A percentile compares a stretch with the other conserved stretches of the same genome.
Conservation (phyloP, 2,888 invertebrate genomes). For the Synanthedon tipuliformis region DNA sequence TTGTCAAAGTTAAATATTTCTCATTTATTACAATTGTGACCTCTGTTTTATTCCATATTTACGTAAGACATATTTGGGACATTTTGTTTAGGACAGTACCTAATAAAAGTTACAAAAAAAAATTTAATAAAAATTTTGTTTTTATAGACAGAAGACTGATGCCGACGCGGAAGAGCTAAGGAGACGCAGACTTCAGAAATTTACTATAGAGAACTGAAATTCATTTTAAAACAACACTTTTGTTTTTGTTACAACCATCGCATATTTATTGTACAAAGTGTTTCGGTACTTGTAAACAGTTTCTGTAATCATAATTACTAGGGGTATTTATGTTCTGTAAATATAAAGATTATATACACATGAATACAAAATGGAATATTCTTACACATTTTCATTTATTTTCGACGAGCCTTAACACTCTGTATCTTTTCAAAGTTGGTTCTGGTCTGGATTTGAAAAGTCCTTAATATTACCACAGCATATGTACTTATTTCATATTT, state of each 20-base stretch:
- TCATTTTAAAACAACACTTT: constrained; percentile 18
- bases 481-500: too few species aligned
- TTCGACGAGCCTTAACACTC: too few species aligned
- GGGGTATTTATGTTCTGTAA: constrained; percentile 69
- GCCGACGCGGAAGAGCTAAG: constrained; percentile 76
- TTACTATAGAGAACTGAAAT: constrained; percentile 63
- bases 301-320: constrained; percentile 56
- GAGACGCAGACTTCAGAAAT: constrained; percentile 82
- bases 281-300: constrained; percentile 59
- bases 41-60: too few species aligned
- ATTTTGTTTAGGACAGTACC: too few species aligned
- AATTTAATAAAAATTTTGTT: constrained; percentile 1
- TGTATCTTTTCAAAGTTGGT: too few species aligned
- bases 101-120: too few species aligned
- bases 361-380: constrained; percentile 46
- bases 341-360: constrained; percentile 63
- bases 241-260: constrained; percentile 42
- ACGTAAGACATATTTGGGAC: too few species aligned
- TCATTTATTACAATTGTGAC: too few species aligned
- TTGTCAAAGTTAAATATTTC: too few species aligned
- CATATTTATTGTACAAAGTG: constrained; percentile 65
- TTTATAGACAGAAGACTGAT: constrained; percentile 50
- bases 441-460: too few species aligned
- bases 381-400: too few species aligned
- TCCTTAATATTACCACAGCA: too few species aligned